Conservation (phyloP, 2,113 vertebrate genomes). For the Calidris pygmaea region DNA sequence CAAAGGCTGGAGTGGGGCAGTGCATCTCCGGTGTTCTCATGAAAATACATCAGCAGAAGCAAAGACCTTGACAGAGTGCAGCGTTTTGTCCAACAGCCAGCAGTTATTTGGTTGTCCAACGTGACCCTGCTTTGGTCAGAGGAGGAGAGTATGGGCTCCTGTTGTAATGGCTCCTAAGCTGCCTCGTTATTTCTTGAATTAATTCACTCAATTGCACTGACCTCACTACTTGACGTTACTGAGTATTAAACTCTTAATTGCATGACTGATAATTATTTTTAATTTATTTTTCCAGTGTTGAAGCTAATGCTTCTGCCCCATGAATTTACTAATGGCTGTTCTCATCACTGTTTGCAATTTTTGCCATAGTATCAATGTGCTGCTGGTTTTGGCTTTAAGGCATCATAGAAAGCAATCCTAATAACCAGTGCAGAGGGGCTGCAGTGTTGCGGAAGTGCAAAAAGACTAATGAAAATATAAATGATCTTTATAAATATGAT, state of each 20-base stretch:
- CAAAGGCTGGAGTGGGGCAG: not conserved
- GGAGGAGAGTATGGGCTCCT: not conserved
- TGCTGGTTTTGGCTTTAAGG: not conserved
- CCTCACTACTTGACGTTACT: rapidly evolving
- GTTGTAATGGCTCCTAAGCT: not conserved
- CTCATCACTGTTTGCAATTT: not conserved
- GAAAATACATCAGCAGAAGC: not conserved
- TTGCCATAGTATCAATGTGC: not conserved
- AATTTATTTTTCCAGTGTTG: not conserved
- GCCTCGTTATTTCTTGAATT: not conserved
- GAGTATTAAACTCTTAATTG: not conserved
- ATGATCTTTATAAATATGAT: not conserved
- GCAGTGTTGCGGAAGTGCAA: not conserved
- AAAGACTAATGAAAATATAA: not conserved
- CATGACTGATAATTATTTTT: not conserved
- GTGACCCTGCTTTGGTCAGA: not conserved
- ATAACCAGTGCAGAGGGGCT: not conserved
- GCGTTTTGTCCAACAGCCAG: not conserved
- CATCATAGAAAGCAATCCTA: not conserved
- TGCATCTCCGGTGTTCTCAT: not conserved
- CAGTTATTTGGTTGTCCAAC: rapidly evolving
- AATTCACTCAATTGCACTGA: not conserved
- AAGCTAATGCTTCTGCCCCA: not conserved
- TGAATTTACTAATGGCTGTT: not conserved
- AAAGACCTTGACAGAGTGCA: not conserved